Evolutionary conservation across 2,113 vertebrate genomes (phyloP).

Genomic region (Cephalophus harveyi): DNA sequence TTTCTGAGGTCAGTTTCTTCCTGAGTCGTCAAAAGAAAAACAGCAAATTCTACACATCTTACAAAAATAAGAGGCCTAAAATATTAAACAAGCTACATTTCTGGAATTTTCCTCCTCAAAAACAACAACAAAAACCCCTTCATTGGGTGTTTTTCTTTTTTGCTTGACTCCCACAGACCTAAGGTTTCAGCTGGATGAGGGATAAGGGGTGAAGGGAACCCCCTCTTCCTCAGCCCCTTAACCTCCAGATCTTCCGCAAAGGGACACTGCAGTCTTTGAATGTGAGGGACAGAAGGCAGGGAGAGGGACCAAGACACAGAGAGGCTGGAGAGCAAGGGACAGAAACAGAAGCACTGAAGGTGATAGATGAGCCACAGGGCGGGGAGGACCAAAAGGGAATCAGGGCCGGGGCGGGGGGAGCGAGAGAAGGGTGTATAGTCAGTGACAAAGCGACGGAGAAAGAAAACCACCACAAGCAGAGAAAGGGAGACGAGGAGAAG

Average conservation of each 20-base stretch:
- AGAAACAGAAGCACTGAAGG: neutral
- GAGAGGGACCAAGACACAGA: neutral
- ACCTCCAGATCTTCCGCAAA: conserved; percentile 39
- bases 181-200: conserved; percentile 5
- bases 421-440: neutral
- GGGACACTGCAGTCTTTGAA: neutral
- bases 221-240: neutral
- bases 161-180: conserved; percentile 53
- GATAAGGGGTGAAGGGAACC: neutral
- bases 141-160: conserved; percentile 23
- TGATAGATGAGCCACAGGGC: neutral
- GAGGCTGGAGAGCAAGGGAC: neutral
- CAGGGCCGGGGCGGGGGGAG: neutral
- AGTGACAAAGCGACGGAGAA: neutral
- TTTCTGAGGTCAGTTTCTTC: conserved; percentile 97
- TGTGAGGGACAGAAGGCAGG: neutral
- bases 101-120: conserved; percentile 66
- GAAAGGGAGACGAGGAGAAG: neutral
- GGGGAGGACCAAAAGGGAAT: neutral
- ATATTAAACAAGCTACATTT: conserved; percentile 84
- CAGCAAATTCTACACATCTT: conserved; percentile 85
- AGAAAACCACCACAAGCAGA: neutral
- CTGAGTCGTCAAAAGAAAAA: conserved; percentile 94
- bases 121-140: neutral
- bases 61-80: conserved; percentile 88